Conservation (phyloP, 30 jellyfish, hydroid and myxozoan genomes). For the Hydractinia symbiolongicarpus region DNA sequence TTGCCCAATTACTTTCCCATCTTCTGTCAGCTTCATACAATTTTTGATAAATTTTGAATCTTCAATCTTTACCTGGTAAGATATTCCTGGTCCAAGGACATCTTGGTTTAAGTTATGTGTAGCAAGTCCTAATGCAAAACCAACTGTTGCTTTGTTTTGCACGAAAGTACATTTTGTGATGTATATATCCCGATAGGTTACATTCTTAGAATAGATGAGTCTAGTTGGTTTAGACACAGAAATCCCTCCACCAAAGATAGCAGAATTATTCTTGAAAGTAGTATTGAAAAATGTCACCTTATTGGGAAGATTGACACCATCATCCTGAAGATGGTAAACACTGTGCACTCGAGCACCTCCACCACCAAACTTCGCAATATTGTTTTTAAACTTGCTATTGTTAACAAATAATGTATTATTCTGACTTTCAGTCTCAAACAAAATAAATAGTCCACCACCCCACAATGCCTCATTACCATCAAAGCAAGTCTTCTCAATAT, state of each 20-base stretch:
- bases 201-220: slow-evolving; percentile 8
- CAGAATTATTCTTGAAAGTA: slow-evolving; percentile 37
- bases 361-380: slow-evolving; percentile 59
- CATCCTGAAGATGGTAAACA: slow-evolving; percentile 21
- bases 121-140: slow-evolving; percentile 63
- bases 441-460: slow-evolving; percentile 69
- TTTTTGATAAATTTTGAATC: slow-evolving; percentile 32
- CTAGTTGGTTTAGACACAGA: slow-evolving; percentile 53
- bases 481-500: slow-evolving; percentile 29
- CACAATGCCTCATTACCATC: slow-evolving; percentile 48
- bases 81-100: slow-evolving; percentile 52
- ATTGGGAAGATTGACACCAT: slow-evolving; percentile 13
- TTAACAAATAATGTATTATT: slow-evolving; percentile 10
- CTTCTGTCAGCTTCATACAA: slow-evolving; percentile 46
- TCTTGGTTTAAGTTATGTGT: slow-evolving; percentile 39
- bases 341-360: slow-evolving; percentile 51
- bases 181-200: background rate
- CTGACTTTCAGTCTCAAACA: slow-evolving; percentile 26
- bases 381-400: slow-evolving; percentile 16
- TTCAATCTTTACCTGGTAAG: slow-evolving; percentile 27
- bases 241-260: slow-evolving; percentile 84
- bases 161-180: slow-evolving; percentile 30
- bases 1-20: slow-evolving; percentile 72
- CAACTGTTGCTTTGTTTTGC: slow-evolving; percentile 59
- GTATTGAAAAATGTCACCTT: slow-evolving; percentile 6